These are phyloP conservation scores for Promerops cafer DNA, from an alignment of 2,113 vertebrate species.

Conservation along the genomic window DNA sequence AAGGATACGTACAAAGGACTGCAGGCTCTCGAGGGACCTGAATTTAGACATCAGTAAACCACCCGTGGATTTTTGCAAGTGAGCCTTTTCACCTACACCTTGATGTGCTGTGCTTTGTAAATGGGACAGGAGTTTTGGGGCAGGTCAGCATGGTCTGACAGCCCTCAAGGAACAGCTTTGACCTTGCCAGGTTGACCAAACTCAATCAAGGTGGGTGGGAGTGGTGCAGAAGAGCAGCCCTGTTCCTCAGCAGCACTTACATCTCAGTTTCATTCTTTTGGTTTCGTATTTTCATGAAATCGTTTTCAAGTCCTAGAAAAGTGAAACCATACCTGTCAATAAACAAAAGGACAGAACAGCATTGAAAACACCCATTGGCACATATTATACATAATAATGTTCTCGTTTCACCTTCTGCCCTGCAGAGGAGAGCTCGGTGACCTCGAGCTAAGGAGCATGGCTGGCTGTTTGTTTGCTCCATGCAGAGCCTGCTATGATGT, in stretches of 20 bases:
- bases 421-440: neutral
- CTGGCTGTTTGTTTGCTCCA: neutral
- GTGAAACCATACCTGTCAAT: conserved; percentile 91
- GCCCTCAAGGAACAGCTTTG: neutral
- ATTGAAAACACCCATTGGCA: conserved; percentile 37
- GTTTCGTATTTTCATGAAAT: conserved; percentile 88
- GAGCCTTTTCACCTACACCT: neutral
- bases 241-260: conserved; percentile 73
- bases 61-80: neutral
- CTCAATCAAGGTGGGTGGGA: rapidly evolving
- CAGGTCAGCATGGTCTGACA: neutral
- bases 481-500: neutral
- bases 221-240: neutral
- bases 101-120: neutral
- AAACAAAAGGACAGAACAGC: conserved; percentile 66
- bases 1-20: neutral
- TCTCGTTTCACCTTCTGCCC: neutral
- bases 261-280: conserved; percentile 85
- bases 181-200: neutral
- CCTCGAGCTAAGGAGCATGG: neutral
- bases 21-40: neutral
- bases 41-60: neutral
- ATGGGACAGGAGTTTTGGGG: neutral
- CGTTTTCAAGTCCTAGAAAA: conserved; percentile 87
- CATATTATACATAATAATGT: neutral